Conservation (phyloP, 2,113 vertebrate genomes). For the Azemiops feae region DNA sequence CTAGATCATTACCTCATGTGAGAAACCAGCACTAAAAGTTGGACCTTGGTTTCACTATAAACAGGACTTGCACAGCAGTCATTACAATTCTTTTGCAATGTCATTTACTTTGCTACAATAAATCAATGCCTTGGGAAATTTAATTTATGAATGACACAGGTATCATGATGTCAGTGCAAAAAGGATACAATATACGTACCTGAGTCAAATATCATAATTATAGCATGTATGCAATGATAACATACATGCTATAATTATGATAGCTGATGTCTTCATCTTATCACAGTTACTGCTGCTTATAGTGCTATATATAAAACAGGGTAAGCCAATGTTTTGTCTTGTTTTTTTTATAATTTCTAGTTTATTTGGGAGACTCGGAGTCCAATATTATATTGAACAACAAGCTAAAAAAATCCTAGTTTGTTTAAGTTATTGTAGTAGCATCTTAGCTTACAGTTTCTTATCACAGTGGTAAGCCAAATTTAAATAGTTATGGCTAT, state of each 20-base stretch:
- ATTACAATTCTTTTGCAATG: background rate
- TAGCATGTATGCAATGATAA: background rate
- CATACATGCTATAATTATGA: background rate
- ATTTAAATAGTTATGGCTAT: background rate
- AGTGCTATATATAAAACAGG: background rate
- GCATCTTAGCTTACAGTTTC: background rate
- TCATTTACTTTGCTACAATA: background rate
- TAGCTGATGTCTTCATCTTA: background rate
- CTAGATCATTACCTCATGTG: background rate
- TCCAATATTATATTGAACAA: background rate
- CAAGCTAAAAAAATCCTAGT: background rate
- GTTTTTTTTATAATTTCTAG: background rate
- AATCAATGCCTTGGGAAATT: background rate
- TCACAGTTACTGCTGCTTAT: background rate
- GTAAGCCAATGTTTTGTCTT: background rate
- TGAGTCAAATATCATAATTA: background rate
- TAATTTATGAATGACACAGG: background rate
- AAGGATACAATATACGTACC: background rate
- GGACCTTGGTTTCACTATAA: too few species aligned
- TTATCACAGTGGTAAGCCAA: background rate
- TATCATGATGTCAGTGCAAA: background rate
- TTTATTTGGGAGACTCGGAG: background rate
- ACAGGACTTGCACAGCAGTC: too few species aligned
- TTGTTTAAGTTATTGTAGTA: background rate
- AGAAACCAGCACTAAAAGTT: background rate